Evolutionary conservation across 2,888 invertebrate species (phyloP).

Genomic region (Brachynemurus nebulosus): DNA sequence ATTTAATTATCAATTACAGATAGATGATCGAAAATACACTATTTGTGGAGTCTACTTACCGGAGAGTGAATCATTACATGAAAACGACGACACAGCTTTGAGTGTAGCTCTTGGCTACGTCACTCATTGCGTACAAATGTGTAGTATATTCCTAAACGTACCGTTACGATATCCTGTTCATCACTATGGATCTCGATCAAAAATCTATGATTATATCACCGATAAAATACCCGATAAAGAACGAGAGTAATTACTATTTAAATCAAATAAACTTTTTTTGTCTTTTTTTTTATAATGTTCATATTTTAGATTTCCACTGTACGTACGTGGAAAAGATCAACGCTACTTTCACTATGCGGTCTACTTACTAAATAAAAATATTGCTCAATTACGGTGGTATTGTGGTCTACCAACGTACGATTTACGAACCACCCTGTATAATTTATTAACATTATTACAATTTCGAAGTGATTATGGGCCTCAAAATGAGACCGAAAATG

Average conservation of each 20-base stretch:
- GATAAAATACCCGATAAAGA: constrained; percentile 50
- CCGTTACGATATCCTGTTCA: constrained; percentile 75
- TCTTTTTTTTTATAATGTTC: constrained; percentile 9
- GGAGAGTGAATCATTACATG: constrained; percentile 47
- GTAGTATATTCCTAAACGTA: constrained; percentile 68
- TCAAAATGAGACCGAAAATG: no score
- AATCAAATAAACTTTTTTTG: constrained; percentile 7
- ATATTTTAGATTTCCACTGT: constrained; percentile 65
- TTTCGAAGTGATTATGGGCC: constrained; percentile 12
- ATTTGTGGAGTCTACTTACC: constrained; percentile 59
- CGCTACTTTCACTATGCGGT: constrained; percentile 79
- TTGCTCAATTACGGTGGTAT: constrained; percentile 76
- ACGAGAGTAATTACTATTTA: constrained; percentile 37
- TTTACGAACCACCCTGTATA: constrained; percentile 61
- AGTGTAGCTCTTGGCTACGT: constrained; percentile 81
- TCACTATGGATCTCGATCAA: constrained; percentile 68
- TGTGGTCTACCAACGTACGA: constrained; percentile 59
- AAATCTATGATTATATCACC: constrained; percentile 66
- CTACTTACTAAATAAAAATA: constrained; percentile 85
- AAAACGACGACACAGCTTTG: constrained; percentile 48
- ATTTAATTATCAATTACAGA: no score
- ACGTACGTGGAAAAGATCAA: constrained; percentile 61
- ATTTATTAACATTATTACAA: constrained; percentile 37
- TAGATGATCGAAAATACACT: constrained; percentile 37
- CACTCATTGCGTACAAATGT: constrained; percentile 68